These are phyloP conservation scores for Sitta carolinensis DNA, from an alignment of 2,797 vertebrate species.

Conservation along the genomic window DNA sequence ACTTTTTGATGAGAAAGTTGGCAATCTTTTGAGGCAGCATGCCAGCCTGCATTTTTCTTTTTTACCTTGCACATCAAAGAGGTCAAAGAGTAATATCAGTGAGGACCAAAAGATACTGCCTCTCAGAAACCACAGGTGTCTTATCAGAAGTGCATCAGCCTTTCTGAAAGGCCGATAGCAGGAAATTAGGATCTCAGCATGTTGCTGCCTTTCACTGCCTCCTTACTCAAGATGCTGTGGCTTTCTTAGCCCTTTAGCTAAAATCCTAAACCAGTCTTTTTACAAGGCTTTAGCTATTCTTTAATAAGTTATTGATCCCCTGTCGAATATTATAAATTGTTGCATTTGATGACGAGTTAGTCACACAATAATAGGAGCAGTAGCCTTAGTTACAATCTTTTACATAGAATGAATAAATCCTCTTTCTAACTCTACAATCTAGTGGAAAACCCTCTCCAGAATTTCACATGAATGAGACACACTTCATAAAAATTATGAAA, in stretches of 20 bases:
- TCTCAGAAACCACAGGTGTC: neutral
- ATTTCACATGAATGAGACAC: neutral
- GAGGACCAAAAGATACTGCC: neutral
- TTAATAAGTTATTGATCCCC: neutral
- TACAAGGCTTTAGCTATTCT: neutral
- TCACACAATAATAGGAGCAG: neutral
- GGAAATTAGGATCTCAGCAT: conserved; percentile 4
- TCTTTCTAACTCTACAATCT: neutral
- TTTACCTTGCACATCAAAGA: neutral
- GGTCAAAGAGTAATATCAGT: neutral
- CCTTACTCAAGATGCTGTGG: neutral
- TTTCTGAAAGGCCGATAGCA: neutral
- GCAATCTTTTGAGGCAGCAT: neutral
- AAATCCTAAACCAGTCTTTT: neutral
- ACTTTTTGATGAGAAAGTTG: neutral
- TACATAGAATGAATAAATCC: neutral
- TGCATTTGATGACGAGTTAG: neutral
- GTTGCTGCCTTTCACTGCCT: neutral
- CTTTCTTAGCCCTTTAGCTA: neutral
- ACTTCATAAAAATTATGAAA: neutral
- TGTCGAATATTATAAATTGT: neutral
- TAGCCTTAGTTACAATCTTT: neutral
- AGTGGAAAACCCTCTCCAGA: neutral
- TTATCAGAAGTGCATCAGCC: neutral
- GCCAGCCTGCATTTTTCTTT: neutral